Evolutionary conservation across 2,797 vertebrate species (phyloP).

Genomic region (Hybognathus amarus): DNA sequence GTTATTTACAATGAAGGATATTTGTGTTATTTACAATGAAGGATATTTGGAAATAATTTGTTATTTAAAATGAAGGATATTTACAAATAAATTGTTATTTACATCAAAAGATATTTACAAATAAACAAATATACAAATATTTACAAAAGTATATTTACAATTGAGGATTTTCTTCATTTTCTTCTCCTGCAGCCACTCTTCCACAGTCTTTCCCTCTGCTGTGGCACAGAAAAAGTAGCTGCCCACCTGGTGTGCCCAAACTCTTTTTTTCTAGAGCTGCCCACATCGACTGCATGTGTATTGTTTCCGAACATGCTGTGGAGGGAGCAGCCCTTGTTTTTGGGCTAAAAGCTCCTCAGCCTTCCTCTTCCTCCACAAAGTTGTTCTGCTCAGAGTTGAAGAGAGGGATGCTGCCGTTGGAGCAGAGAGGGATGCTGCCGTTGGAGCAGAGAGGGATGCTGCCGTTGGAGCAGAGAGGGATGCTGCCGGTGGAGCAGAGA

Average conservation of each 20-base stretch:
- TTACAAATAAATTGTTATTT: no score
- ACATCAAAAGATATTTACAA: background rate
- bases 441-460: background rate
- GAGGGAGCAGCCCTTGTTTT: background rate
- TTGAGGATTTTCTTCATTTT: background rate
- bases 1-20: no score
- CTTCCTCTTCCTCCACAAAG: background rate
- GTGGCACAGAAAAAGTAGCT: background rate
- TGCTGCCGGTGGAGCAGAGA: no score
- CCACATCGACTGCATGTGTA: background rate
- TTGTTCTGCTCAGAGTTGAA: background rate
- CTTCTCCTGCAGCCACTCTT: background rate
- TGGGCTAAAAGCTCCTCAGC: background rate
- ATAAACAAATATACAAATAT: no score
- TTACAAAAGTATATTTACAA: no score
- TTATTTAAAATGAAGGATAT: no score
- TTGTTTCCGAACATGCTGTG: background rate
- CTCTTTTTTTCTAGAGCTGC: background rate
- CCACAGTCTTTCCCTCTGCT: background rate
- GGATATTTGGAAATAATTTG: no score
- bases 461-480: rapidly evolving
- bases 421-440: background rate
- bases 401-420: background rate
- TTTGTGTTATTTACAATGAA: no score
- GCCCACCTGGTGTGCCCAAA: conserved; percentile 1